These are phyloP conservation scores for Tanypteryx hageni DNA, from an alignment of 2,888 invertebrate genomes.

Conservation along the genomic window DNA sequence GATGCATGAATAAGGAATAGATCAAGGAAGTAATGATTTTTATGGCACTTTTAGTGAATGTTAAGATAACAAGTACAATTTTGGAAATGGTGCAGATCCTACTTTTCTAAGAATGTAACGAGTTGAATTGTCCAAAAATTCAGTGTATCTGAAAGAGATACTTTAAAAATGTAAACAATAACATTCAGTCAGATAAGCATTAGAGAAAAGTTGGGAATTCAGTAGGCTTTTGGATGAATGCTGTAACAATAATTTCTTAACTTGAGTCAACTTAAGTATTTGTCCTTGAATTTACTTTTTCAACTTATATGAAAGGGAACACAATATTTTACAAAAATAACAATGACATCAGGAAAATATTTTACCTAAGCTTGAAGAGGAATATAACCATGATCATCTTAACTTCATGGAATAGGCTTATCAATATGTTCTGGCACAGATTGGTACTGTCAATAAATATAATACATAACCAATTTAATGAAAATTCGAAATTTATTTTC, in stretches of 20 bases:
- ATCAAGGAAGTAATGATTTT: background rate
- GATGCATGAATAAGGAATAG: conserved; percentile 83
- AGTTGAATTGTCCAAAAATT: conserved; percentile 17
- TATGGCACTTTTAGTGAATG: conserved; percentile 36
- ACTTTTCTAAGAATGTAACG: conserved; percentile 31
- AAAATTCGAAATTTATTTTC: background rate
- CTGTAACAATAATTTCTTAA: conserved; percentile 45
- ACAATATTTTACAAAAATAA: background rate
- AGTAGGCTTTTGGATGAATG: background rate
- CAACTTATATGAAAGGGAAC: background rate
- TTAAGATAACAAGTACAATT: conserved; percentile 37
- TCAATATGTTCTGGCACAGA: too few relatives aligned
- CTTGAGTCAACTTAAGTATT: background rate
- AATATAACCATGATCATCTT: background rate
- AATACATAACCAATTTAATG: background rate
- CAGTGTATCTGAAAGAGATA: conserved; percentile 2
- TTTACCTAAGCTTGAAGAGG: conserved; percentile 21
- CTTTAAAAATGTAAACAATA: background rate
- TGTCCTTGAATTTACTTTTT: conserved; percentile 17
- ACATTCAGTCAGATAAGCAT: background rate
- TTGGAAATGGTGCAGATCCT: background rate
- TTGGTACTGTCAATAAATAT: too few relatives aligned
- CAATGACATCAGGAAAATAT: background rate
- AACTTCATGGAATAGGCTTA: too few relatives aligned
- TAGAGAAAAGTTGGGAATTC: background rate